phyloP scores from a whole-genome alignment of 2,888 invertebrate species.

The Catocala sponsa region DNA sequence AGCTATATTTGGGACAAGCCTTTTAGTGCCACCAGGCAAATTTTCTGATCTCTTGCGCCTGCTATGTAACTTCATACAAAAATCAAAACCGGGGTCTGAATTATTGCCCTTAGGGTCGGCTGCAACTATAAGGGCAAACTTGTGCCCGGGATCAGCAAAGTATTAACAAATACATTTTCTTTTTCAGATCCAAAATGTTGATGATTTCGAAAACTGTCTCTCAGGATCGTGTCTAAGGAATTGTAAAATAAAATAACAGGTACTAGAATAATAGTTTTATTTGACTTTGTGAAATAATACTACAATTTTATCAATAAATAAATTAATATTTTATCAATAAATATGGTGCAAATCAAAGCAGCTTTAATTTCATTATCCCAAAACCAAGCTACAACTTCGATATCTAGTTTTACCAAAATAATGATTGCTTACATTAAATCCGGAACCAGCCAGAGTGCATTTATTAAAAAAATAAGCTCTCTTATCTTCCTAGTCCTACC shows the following conservation, averaged over 20 bases:
- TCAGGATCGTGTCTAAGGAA: conserved; percentile 54
- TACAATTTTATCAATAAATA: conserved; percentile 41
- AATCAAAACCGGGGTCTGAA: too few relatives aligned
- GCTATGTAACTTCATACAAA: too few relatives aligned
- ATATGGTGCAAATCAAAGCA: conserved; percentile 22
- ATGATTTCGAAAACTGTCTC: conserved; percentile 60
- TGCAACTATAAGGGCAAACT: too few relatives aligned
- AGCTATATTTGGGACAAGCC: too few relatives aligned
- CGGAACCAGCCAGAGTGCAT: neutral
- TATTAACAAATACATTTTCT: neutral
- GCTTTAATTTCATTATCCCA: conserved; percentile 1
- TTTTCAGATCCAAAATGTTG: conserved; percentile 61
- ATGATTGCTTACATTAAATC: neutral
- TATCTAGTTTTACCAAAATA: neutral
- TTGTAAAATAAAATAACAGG: conserved; percentile 55
- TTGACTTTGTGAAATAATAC: conserved; percentile 39
- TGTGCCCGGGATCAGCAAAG: too few relatives aligned
- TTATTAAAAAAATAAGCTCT: conserved; percentile 13
- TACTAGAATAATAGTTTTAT: conserved; percentile 27
- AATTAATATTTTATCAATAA: conserved; percentile 28
- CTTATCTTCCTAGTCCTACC: neutral
- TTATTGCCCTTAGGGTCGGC: too few relatives aligned
- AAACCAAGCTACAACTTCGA: neutral
- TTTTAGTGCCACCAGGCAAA: too few relatives aligned
- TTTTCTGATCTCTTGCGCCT: too few relatives aligned